These are phyloP conservation scores for Aplocera efformata DNA, from an alignment of 2,888 invertebrate species.

Conservation along the genomic window DNA sequence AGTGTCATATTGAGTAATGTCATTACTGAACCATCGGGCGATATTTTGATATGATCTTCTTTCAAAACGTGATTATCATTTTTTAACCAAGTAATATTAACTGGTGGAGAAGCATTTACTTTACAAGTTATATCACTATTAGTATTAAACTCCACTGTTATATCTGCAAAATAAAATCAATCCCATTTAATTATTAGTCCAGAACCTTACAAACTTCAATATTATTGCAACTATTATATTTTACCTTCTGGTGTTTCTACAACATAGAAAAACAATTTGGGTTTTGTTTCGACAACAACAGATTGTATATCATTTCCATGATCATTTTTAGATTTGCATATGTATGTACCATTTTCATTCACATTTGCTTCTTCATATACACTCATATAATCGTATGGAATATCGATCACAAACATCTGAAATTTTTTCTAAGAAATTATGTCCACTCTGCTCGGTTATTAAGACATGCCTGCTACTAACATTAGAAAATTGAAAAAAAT, in stretches of 20 bases:
- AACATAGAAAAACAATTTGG: not conserved
- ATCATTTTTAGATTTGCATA: constrained; percentile 9
- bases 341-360: constrained; percentile 5
- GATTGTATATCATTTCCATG: not conserved
- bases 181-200: too few species aligned
- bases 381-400: constrained; percentile 1
- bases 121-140: too few species aligned
- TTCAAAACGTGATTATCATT: constrained; percentile 1
- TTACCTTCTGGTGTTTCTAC: too few species aligned
- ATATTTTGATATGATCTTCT: constrained; percentile 1
- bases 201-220: too few species aligned
- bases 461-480: too few species aligned
- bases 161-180: not conserved
- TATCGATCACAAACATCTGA: not conserved
- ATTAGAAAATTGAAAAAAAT: too few species aligned
- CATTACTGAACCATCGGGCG: not conserved
- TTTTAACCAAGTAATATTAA: too few species aligned
- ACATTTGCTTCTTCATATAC: not conserved
- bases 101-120: constrained; percentile 10
- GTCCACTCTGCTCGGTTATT: too few species aligned
- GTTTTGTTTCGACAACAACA: too few species aligned
- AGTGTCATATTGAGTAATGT: not conserved
- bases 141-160: too few species aligned
- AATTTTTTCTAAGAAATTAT: too few species aligned
- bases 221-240: too few species aligned